Percentiles rank a stretch among this genome's conserved stretches.
Conservation (phyloP, 2,888 invertebrate genomes). For the Caenorhabditis sp. region DNA sequence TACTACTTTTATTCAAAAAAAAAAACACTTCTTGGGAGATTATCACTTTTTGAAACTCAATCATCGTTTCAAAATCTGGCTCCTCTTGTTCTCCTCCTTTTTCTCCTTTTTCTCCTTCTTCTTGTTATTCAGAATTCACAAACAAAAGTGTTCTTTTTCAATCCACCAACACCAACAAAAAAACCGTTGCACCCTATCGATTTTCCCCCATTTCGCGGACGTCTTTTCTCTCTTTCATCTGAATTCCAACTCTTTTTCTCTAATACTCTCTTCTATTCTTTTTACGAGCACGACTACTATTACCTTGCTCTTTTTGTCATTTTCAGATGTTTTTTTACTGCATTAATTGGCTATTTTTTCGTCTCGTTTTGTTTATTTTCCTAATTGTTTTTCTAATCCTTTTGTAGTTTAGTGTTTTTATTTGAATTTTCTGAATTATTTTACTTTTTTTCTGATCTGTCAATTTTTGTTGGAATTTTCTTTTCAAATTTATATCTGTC, state of each 20-base stretch:
- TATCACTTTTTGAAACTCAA: not conserved
- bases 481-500: not conserved
- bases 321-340: not conserved
- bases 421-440: too few relatives aligned
- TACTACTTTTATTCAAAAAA: too few relatives aligned
- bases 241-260: not conserved
- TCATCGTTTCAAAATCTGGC: not conserved
- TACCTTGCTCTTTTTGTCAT: not conserved
- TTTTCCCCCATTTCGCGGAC: slow-evolving; percentile 2
- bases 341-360: not conserved
- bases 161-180: slow-evolving; percentile 9
- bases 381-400: not conserved
- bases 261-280: not conserved
- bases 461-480: too few relatives aligned
- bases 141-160: not conserved
- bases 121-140: not conserved
- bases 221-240: slow-evolving; percentile 9
- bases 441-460: not conserved
- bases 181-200: slow-evolving; percentile 7
- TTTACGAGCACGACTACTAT: not conserved
- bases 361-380: not conserved
- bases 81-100: not conserved
- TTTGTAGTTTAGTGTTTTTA: not conserved
- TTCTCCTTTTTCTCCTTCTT: not conserved
- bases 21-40: too few relatives aligned